These are phyloP conservation scores for Leucozona laternaria DNA, from an alignment of 2,888 invertebrate species.

Conservation along the genomic window DNA sequence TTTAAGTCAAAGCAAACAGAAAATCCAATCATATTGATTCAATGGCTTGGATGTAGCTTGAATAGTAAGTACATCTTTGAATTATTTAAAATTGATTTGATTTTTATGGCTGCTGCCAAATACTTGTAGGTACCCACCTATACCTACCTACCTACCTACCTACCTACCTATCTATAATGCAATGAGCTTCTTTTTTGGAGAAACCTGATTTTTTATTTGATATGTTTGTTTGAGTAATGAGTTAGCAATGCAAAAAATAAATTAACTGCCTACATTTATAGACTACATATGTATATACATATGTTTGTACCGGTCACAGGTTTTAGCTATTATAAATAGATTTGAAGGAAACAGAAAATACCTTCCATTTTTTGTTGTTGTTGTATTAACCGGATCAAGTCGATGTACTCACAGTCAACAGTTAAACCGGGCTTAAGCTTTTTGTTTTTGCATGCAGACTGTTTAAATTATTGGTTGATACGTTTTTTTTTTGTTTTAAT, in stretches of 20 bases:
- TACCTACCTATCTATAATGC: neutral
- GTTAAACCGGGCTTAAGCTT: neutral
- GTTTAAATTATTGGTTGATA: neutral
- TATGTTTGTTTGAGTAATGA: slow-evolving; percentile 8
- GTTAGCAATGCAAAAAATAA: neutral
- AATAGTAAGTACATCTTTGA: slow-evolving; percentile 8
- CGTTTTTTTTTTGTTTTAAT: neutral
- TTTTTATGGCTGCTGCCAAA: neutral
- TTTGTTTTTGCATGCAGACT: neutral
- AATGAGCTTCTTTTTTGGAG: neutral
- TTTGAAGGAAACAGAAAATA: slow-evolving; percentile 3
- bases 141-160: no score
- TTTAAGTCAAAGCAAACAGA: neutral
- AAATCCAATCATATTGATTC: slow-evolving; percentile 5
- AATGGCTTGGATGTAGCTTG: slow-evolving; percentile 9
- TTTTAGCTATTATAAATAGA: slow-evolving; percentile 1
- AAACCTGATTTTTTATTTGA: neutral
- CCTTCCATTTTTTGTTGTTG: neutral
- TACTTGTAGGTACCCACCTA: neutral
- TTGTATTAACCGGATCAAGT: neutral
- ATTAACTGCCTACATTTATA: neutral
- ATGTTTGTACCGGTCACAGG: neutral
- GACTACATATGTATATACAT: no score
- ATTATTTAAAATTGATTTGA: neutral
- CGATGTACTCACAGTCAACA: slow-evolving; percentile 1